These are phyloP conservation scores for Myiagra hebetior DNA, from an alignment of 2,113 vertebrate genomes.

Conservation along the genomic window DNA sequence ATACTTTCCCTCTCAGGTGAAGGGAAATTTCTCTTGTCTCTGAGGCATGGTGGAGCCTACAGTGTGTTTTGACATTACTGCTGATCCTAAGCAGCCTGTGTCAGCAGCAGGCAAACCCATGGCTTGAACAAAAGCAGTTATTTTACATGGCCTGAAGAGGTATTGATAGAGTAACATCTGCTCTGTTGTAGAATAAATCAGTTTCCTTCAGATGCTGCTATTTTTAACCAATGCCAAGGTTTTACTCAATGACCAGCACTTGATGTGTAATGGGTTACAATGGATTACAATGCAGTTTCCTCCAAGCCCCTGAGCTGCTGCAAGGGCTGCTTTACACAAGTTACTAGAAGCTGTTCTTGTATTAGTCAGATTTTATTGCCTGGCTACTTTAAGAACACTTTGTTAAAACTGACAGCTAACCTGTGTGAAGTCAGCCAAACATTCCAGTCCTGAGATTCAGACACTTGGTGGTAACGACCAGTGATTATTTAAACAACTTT, in stretches of 20 bases:
- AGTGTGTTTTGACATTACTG: neutral
- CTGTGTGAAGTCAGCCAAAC: neutral
- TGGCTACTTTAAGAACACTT: neutral
- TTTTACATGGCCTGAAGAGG: neutral
- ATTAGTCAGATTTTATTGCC: neutral
- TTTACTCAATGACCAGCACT: neutral
- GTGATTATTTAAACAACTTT: neutral
- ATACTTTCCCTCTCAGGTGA: neutral
- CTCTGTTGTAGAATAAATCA: neutral
- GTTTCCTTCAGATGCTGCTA: neutral
- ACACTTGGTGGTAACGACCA: neutral
- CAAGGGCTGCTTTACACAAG: neutral
- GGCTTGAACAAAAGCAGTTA: neutral
- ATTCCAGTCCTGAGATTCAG: neutral
- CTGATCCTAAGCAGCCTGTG: neutral
- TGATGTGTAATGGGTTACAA: neutral
- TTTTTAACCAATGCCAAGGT: neutral
- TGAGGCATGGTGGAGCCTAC: neutral
- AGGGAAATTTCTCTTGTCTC: neutral
- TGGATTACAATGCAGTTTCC: too few relatives aligned
- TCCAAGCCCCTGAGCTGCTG: neutral
- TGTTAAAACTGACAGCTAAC: neutral
- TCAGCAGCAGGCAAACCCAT: neutral
- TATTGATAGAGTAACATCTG: neutral
- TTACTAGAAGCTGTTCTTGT: neutral